phyloP scores from a whole-genome alignment of 2,113 vertebrate genomes.

The Nymphicus hollandicus region DNA sequence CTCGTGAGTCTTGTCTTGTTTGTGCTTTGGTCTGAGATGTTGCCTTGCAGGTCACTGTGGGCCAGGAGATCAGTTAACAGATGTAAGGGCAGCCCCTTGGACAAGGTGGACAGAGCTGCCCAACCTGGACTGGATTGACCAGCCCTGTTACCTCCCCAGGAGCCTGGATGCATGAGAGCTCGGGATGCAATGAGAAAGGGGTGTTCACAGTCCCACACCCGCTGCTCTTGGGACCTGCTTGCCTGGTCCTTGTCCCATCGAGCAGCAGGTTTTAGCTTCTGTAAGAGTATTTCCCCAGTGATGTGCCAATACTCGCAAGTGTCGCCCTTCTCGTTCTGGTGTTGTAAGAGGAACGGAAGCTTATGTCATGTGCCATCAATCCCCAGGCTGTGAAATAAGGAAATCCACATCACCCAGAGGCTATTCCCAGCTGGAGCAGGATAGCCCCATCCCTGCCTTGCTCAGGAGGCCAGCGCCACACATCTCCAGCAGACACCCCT shows the following conservation, averaged over 20 bases:
- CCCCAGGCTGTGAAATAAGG: not conserved
- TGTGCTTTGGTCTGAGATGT: not conserved
- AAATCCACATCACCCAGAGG: not conserved
- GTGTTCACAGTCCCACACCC: too few species aligned
- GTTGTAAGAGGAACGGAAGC: not conserved
- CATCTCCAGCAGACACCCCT: not conserved
- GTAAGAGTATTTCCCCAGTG: not conserved
- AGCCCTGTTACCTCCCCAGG: not conserved
- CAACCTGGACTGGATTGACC: not conserved
- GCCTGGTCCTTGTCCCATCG: fast-evolving
- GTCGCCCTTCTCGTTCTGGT: not conserved
- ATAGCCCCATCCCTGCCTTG: not conserved
- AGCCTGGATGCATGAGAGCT: not conserved
- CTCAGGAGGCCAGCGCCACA: not conserved
- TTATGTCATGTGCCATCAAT: not conserved
- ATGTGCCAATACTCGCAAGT: not conserved
- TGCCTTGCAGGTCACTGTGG: not conserved
- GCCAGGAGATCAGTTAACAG: not conserved
- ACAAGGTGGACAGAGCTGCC: not conserved
- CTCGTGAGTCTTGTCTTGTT: not conserved
- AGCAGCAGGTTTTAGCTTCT: not conserved
- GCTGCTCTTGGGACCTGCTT: fast-evolving
- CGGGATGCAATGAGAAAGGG: fast-evolving
- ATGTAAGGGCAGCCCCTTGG: not conserved
- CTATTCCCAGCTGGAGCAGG: not conserved